These are phyloP conservation scores for Micoletzkya japonica DNA, from an alignment of 2,888 invertebrate genomes.

Conservation along the genomic window DNA sequence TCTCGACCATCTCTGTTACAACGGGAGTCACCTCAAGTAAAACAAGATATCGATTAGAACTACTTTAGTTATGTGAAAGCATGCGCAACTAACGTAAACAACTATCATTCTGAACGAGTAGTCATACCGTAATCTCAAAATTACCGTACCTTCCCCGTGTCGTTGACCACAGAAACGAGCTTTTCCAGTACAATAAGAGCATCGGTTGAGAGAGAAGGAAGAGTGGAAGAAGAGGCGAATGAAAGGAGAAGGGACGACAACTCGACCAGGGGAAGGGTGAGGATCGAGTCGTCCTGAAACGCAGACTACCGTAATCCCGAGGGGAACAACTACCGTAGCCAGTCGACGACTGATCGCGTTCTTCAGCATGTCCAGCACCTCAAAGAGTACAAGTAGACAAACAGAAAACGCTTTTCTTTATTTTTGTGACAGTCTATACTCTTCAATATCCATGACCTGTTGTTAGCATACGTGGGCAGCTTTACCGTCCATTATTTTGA, in stretches of 20 bases:
- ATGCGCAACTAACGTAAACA: background rate
- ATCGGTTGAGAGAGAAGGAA: slow-evolving; percentile 4
- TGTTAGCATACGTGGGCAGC: too few relatives aligned
- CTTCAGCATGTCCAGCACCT: slow-evolving; percentile 27
- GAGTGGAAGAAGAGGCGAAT: slow-evolving; percentile 14
- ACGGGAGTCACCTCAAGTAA: slow-evolving; percentile 2
- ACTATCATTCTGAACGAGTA: background rate
- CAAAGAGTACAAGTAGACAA: background rate
- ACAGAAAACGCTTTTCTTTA: background rate
- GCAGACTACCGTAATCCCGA: background rate
- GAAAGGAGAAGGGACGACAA: slow-evolving; percentile 38
- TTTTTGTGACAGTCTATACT: too few relatives aligned
- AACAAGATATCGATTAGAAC: too few relatives aligned
- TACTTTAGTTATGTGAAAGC: too few relatives aligned
- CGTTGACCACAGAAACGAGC: slow-evolving; percentile 33
- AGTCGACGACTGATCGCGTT: slow-evolving; percentile 28
- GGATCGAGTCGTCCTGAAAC: slow-evolving; percentile 39
- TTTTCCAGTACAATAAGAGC: slow-evolving; percentile 14
- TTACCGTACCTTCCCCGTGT: slow-evolving; percentile 33
- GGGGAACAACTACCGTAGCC: background rate
- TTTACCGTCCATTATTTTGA: too few relatives aligned
- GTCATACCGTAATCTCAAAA: background rate
- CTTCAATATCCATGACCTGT: too few relatives aligned
- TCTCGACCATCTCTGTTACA: slow-evolving; percentile 12
- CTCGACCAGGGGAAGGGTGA: slow-evolving; percentile 44